Percentiles rank a stretch among this genome's conserved stretches.
phyloP scores from a whole-genome alignment of 1,140 invertebrate species.

The Trichomalopsis sarcophagae region DNA sequence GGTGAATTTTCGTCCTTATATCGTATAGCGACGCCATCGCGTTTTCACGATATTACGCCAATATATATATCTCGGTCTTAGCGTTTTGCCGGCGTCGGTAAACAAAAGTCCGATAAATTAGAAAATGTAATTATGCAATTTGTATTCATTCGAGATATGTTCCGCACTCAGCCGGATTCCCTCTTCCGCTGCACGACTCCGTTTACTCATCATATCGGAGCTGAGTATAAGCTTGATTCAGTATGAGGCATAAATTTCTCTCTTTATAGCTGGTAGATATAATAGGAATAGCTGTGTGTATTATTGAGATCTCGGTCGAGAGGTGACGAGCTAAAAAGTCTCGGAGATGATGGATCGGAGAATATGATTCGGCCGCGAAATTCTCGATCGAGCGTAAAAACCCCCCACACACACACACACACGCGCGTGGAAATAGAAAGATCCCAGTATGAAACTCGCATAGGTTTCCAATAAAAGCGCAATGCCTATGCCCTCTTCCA shows the following conservation, averaged over 20 bases:
- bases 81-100: background rate
- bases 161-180: background rate
- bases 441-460: background rate
- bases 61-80: background rate
- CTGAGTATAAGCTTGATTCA: background rate
- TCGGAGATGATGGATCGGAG: slow-evolving; percentile 36
- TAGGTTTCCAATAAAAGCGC: background rate
- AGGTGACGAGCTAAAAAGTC: slow-evolving; percentile 16
- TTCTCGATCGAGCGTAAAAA: slow-evolving; percentile 21
- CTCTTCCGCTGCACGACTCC: background rate
- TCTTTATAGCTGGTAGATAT: too few species aligned
- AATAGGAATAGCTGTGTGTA: background rate
- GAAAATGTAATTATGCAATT: background rate
- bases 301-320: background rate
- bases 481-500: background rate
- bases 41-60: slow-evolving; percentile 20
- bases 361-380: slow-evolving; percentile 7
- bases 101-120: slow-evolving; percentile 31
- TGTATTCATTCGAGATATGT: background rate
- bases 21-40: background rate
- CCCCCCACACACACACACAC: background rate
- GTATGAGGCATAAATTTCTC: too few species aligned
- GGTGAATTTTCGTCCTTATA: background rate
- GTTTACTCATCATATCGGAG: background rate
- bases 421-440: too few species aligned